These are phyloP conservation scores for Melopsittacus undulatus DNA, from an alignment of 2,797 vertebrate species.

Conservation along the genomic window DNA sequence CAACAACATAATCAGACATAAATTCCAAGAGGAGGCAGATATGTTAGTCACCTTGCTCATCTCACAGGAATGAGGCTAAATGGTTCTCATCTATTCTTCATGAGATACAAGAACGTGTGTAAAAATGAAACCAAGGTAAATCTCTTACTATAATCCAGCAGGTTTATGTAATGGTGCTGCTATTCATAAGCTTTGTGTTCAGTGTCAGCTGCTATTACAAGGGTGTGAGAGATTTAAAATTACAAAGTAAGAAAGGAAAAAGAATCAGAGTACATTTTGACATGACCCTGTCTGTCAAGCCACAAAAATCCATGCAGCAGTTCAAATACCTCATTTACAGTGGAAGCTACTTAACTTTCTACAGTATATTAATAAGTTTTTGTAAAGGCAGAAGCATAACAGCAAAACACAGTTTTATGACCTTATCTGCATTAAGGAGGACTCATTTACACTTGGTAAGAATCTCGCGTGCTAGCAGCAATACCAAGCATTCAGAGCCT, in stretches of 20 bases:
- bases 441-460: slow-evolving; percentile 19
- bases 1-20: slow-evolving; percentile 1
- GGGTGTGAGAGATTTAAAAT: slow-evolving; percentile 9
- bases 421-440: neutral
- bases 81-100: slow-evolving; percentile 28
- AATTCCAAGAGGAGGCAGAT: neutral
- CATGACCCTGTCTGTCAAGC: neutral
- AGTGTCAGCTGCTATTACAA: neutral
- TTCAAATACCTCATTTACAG: neutral
- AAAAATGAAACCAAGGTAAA: slow-evolving; percentile 51
- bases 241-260: neutral
- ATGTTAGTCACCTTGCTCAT: slow-evolving; percentile 16
- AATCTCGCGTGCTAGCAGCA: slow-evolving; percentile 22
- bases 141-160: slow-evolving; percentile 13
- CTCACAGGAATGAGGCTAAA: slow-evolving; percentile 22
- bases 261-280: neutral
- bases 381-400: neutral
- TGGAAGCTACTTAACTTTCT: neutral
- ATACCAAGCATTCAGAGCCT: slow-evolving; percentile 49
- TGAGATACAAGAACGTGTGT: slow-evolving; percentile 19
- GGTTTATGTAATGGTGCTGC: neutral
- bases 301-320: neutral
- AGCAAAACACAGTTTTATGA: slow-evolving; percentile 11
- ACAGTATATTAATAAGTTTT: neutral
- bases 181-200: neutral